Evolutionary conservation across 1,140 invertebrate genomes (phyloP), one percentile per base, ranked within the genome.

Genomic region (Solen grandis): DNA sequence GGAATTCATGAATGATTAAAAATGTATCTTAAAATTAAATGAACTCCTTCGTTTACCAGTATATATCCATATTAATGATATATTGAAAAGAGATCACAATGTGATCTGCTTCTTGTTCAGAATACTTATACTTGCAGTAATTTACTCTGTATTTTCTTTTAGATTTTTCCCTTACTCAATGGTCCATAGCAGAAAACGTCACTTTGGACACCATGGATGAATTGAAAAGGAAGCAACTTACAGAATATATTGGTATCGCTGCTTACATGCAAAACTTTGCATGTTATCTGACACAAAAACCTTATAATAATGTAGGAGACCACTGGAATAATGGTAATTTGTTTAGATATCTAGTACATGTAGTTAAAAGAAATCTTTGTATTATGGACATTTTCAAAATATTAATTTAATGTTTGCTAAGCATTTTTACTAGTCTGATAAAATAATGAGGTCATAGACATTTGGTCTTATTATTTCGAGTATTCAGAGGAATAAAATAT

Each of bases 291-390:
- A 38, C 54, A 4, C 33, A 73, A 22, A 10, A n/a, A 27, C 54
- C 52, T 0, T 73, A 60, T 25, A 25, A 22, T 10, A 29, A 31
- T 36, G 46, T 38, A 41, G 10, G 2, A 1, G 35, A 46, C 16
- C 50, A 54, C 5, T 73, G 70, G 70, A 73, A 60, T n/a, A 22
- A 54, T 2, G 70, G 70, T 73, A n/a, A n/a, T n/a, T n/a, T n/a
- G n/a, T n/a, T n/a, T n/a, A n/a, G n/a, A n/a, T n/a, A n/a, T n/a
- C n/a, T n/a, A n/a, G n/a, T n/a, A n/a, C n/a, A n/a, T n/a, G n/a
- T n/a, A n/a, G n/a, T n/a, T n/a, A n/a, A n/a, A n/a, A n/a, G n/a
- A n/a, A n/a, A n/a, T n/a, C n/a, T n/a, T n/a, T n/a, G n/a, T n/a
- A n/a, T n/a, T n/a, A n/a, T n/a, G n/a, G n/a, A n/a, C n/a, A n/a